Conservation (phyloP, 2,113 vertebrate genomes). For the Tympanuchus pallidicinctus region DNA sequence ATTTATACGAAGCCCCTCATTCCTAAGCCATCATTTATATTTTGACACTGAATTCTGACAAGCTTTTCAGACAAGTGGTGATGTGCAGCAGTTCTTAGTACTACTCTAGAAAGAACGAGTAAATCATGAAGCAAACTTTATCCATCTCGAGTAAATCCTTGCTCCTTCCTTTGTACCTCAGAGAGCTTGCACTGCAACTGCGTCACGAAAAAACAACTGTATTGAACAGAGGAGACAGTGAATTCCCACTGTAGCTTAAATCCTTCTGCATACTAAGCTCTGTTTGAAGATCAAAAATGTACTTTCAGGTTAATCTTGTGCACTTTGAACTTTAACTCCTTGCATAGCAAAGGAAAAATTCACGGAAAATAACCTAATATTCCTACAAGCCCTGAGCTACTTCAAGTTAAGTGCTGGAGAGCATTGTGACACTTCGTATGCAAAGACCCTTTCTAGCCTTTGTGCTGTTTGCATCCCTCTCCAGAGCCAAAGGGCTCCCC, state of each 20-base stretch:
- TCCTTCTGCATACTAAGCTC: not conserved
- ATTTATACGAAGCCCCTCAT: not conserved
- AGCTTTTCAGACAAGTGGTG: not conserved
- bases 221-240: not conserved
- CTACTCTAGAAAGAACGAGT: not conserved
- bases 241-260: constrained; percentile 34
- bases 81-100: not conserved
- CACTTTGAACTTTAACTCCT: not conserved
- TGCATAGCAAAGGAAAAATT: not conserved
- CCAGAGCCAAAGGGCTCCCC: not conserved
- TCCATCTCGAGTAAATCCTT: constrained; percentile 1
- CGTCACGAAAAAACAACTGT: fast-evolving
- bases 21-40: not conserved
- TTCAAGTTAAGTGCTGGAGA: not conserved
- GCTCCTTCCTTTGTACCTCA: not conserved
- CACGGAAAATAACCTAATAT: not conserved
- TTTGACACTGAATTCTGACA: not conserved
- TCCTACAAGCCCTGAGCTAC: not conserved
- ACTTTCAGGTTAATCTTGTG: not conserved
- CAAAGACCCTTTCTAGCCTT: not conserved
- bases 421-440: not conserved
- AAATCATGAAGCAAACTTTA: constrained; percentile 14
- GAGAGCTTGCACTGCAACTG: not conserved
- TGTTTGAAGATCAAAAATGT: not conserved
- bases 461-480: not conserved